phyloP scores from a whole-genome alignment of 2,797 vertebrate genomes.

The Lithobates sylvaticus region DNA sequence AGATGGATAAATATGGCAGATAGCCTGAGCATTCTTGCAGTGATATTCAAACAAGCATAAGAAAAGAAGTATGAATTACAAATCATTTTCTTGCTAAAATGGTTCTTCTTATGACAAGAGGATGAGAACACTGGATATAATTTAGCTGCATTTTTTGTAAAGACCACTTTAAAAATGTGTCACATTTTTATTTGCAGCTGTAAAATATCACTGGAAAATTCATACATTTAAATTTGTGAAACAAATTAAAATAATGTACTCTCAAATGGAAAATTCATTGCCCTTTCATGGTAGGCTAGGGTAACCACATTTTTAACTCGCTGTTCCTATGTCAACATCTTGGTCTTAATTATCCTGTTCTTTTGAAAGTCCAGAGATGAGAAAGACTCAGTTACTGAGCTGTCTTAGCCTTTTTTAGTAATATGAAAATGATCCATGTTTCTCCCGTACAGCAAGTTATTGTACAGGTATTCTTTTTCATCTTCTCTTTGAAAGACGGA shows the following conservation, averaged over 20 bases:
- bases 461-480: constrained; percentile 43
- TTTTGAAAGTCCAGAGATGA: neutral
- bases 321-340: constrained; percentile 8
- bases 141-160: neutral
- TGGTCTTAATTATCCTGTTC: neutral
- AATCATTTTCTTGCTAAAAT: too few species aligned
- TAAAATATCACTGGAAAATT: neutral
- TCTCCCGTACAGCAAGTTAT: constrained; percentile 5
- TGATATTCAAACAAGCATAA: too few species aligned
- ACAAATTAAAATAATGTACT: neutral
- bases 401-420: constrained; percentile 18
- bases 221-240: neutral
- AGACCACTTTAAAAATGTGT: neutral
- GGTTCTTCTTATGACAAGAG: neutral
- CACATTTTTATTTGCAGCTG: neutral
- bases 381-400: neutral
- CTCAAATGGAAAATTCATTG: neutral
- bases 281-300: neutral
- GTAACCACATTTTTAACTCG: neutral
- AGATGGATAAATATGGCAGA: too few species aligned
- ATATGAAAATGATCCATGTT: constrained; percentile 29
- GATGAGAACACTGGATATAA: neutral
- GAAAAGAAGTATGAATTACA: too few species aligned
- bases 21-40: too few species aligned
- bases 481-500: constrained; percentile 43